A percentile compares a stretch with the other conserved stretches of the same genome.
These are phyloP conservation scores for Parotia lawesii DNA, from an alignment of 2,113 vertebrate species.

Conservation along the genomic window DNA sequence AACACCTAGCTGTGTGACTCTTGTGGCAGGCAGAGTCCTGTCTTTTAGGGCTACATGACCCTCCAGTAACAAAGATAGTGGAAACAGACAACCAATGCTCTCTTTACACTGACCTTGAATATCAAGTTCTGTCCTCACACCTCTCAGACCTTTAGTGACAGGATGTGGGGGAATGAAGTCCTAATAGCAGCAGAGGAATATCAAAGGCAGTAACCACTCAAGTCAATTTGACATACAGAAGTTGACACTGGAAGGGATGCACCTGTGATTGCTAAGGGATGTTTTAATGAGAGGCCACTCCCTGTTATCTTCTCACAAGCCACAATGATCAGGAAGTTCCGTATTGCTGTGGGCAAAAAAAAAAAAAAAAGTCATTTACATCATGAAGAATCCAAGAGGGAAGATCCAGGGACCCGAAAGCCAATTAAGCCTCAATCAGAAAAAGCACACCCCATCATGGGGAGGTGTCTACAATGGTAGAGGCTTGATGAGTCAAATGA, in stretches of 20 bases:
- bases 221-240: background rate
- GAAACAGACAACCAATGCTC: background rate
- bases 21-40: background rate
- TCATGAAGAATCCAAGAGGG: background rate
- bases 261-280: background rate
- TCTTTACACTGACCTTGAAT: background rate
- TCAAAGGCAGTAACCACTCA: background rate
- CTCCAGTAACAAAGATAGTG: background rate
- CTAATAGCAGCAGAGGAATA: background rate
- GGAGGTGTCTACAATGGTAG: background rate
- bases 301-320: background rate
- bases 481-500: background rate
- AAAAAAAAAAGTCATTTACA: background rate
- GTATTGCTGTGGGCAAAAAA: background rate
- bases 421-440: background rate
- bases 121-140: background rate
- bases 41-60: background rate
- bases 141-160: background rate
- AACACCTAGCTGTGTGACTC: background rate
- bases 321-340: background rate
- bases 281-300: background rate
- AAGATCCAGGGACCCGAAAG: background rate
- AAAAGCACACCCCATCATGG: background rate
- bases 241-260: background rate
- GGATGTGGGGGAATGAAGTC: background rate